Percentiles rank a stretch among this genome's conserved stretches.
phyloP scores from a whole-genome alignment of 1,140 invertebrate species.

The Hycleus phaleratus region DNA sequence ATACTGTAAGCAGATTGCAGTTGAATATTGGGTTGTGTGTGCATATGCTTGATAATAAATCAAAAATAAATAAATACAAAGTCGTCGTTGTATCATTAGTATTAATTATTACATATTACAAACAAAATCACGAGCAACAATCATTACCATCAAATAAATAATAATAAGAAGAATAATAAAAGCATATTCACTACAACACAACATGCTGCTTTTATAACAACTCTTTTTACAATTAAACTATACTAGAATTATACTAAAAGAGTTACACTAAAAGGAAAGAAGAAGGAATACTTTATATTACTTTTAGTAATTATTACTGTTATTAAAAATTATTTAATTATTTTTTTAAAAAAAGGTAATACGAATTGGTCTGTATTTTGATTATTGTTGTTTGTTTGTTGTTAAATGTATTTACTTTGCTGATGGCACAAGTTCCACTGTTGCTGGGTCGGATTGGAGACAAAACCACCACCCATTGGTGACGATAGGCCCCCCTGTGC shows the following conservation, averaged over 20 bases:
- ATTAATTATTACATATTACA: no score
- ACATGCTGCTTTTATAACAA: background rate
- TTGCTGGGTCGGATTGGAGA: constrained; percentile 47
- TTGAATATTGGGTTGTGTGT: no score
- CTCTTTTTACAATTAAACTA: background rate
- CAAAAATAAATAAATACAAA: no score
- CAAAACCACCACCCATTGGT: constrained; percentile 51
- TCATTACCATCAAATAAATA: background rate
- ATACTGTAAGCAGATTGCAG: no score
- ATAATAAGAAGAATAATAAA: background rate
- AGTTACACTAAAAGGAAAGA: background rate
- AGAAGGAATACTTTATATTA: background rate
- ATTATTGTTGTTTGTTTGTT: no score
- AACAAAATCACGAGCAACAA: no score
- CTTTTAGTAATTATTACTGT: background rate
- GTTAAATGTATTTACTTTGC: constrained; percentile 38
- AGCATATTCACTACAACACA: constrained; percentile 2
- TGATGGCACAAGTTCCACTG: constrained; percentile 48
- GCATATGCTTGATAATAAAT: no score
- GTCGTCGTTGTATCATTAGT: no score
- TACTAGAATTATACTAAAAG: background rate
- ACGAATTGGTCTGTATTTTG: no score
- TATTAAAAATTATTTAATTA: background rate
- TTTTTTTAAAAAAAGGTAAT: background rate
- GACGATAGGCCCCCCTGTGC: constrained; percentile 46